phyloP scores from a whole-genome alignment of 1,140 invertebrate species.

The Bombus waltoni region DNA sequence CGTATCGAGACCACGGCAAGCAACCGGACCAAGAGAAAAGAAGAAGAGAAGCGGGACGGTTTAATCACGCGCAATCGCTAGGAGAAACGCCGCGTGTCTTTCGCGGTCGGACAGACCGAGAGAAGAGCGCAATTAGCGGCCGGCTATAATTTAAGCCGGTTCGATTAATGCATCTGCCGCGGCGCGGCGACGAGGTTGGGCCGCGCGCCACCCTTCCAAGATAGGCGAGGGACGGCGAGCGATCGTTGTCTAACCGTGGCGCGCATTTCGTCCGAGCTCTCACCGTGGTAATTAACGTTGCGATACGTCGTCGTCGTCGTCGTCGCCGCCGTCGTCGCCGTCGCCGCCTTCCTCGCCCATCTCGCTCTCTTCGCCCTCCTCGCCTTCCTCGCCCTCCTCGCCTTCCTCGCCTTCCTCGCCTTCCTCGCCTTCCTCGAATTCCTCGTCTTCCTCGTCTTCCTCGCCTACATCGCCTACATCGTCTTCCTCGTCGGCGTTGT shows the following conservation, averaged over 20 bases:
- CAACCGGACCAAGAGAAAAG: neutral
- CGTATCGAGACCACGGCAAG: no score
- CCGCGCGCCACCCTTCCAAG: constrained; percentile 27
- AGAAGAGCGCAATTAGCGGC: constrained; percentile 77
- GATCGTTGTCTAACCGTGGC: constrained; percentile 13
- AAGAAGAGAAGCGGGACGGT: neutral
- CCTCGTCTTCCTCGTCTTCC: no score
- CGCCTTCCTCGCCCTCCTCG: neutral
- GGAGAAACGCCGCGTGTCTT: constrained; percentile 49
- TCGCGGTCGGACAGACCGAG: constrained; percentile 32
- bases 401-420: no score
- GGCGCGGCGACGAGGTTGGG: constrained; percentile 38
- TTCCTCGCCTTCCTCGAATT: no score
- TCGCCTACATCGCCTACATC: neutral
- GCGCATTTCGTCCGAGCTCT: constrained; percentile 20
- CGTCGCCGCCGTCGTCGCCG: neutral
- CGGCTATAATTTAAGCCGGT: constrained; percentile 79
- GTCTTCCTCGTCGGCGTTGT: neutral
- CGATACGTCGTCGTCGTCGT: neutral
- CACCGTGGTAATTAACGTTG: constrained; percentile 55
- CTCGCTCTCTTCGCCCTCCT: neutral
- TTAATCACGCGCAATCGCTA: constrained; percentile 39
- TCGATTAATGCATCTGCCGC: constrained; percentile 77
- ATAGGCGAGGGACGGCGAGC: constrained; percentile 29
- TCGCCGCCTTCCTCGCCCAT: neutral